phyloP scores from a whole-genome alignment of 2,888 invertebrate genomes.

The Eumerus sabulonum region DNA sequence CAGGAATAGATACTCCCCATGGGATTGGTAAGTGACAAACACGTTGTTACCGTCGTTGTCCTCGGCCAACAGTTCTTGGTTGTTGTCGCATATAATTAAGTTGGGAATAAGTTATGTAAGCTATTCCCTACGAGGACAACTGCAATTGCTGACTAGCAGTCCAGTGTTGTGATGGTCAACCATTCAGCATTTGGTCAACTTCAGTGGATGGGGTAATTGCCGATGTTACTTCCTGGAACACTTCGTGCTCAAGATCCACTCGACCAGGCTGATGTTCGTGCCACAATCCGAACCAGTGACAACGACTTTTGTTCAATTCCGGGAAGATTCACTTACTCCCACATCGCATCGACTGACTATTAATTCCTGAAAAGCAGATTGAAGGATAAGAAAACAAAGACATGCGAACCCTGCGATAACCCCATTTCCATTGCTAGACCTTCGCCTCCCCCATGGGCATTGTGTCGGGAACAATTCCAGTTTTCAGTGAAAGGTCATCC shows the following conservation, averaged over 20 bases:
- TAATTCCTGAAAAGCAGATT: constrained; percentile 23
- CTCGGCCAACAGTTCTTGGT: background rate
- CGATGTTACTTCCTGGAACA: constrained; percentile 9
- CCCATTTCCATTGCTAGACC: background rate
- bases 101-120: constrained; percentile 43
- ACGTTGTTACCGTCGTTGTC: too few species aligned
- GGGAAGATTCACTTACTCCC: background rate
- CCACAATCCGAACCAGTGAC: constrained; percentile 13
- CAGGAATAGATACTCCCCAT: too few species aligned
- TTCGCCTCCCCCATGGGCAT: constrained; percentile 20
- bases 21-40: too few species aligned
- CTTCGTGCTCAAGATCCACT: constrained; percentile 11
- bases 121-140: constrained; percentile 6
- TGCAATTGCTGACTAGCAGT: constrained; percentile 19
- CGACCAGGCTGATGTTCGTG: background rate
- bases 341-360: too few species aligned
- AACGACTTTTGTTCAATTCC: constrained; percentile 42
- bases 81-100: constrained; percentile 49
- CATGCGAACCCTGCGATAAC: too few species aligned
- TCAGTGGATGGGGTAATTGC: constrained; percentile 31
- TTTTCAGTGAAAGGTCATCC: constrained; percentile 56
- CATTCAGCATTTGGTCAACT: constrained; percentile 37
- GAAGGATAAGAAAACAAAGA: constrained; percentile 19
- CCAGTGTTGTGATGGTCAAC: constrained; percentile 21
- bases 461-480: constrained; percentile 31